Conservation (phyloP, 2,888 invertebrate species). For the Chloromyia formosa region DNA sequence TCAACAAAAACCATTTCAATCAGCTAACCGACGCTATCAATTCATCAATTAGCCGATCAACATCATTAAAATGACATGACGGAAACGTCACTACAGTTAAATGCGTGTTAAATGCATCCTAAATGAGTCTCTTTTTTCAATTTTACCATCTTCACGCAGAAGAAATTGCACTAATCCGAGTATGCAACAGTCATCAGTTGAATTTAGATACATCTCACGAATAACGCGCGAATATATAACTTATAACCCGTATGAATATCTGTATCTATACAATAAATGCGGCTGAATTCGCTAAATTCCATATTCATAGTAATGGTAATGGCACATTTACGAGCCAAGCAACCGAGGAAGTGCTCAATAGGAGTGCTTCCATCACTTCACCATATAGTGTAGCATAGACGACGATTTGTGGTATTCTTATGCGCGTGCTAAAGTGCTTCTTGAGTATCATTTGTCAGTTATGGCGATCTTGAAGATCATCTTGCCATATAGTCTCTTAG, state of each 20-base stretch:
- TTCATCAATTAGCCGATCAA: slow-evolving; percentile 32
- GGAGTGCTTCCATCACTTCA: slow-evolving; percentile 41
- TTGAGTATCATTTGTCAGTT: slow-evolving; percentile 44
- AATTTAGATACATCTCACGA: not conserved
- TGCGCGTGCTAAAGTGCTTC: slow-evolving; percentile 44
- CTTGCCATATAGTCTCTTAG: not conserved
- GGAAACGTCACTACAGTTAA: slow-evolving; percentile 21
- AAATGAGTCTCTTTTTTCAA: slow-evolving; percentile 26
- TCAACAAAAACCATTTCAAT: too few relatives aligned
- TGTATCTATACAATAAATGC: not conserved
- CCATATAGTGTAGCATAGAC: not conserved
- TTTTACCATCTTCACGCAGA: slow-evolving; percentile 20
- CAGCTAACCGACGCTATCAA: too few relatives aligned
- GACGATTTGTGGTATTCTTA: slow-evolving; percentile 38
- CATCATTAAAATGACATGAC: slow-evolving; percentile 22
- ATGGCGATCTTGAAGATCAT: slow-evolving; percentile 10
- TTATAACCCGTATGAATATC: not conserved
- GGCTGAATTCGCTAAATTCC: slow-evolving; percentile 32
- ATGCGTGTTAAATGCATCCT: slow-evolving; percentile 27
- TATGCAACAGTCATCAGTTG: slow-evolving; percentile 27
- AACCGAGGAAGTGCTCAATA: slow-evolving; percentile 32
- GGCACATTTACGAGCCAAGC: slow-evolving; percentile 8
- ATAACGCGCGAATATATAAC: not conserved
- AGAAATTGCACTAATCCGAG: slow-evolving; percentile 28
- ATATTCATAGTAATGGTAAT: slow-evolving; percentile 13